Percentiles rank a stretch among this genome's conserved stretches.
Evolutionary conservation across 2,113 vertebrate species (phyloP).

Genomic region (Otocyon megalotis): DNA sequence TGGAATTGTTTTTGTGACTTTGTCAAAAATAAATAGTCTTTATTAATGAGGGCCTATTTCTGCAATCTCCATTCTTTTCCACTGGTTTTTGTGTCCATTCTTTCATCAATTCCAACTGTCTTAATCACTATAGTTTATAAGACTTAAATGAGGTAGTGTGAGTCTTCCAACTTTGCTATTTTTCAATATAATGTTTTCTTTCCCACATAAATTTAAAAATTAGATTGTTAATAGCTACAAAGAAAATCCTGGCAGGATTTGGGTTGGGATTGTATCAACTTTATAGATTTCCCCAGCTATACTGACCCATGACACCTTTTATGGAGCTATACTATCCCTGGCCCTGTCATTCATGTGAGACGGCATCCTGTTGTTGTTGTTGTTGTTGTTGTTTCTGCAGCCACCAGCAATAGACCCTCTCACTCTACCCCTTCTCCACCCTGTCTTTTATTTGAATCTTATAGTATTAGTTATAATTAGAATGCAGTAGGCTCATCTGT

Average conservation of each 20-base stretch:
- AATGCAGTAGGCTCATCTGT: not conserved
- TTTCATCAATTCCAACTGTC: not conserved
- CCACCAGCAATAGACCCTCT: accelerated
- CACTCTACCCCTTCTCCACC: accelerated
- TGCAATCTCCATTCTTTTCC: not conserved
- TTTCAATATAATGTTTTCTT: not conserved
- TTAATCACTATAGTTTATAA: not conserved
- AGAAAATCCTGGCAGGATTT: not conserved
- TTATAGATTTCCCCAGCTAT: not conserved
- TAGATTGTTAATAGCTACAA: not conserved
- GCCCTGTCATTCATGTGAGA: not conserved
- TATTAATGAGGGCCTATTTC: not conserved
- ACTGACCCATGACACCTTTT: not conserved
- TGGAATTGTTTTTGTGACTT: not conserved
- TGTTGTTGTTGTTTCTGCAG: not conserved
- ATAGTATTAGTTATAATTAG: not conserved
- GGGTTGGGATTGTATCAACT: not conserved
- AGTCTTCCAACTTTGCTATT: not conserved
- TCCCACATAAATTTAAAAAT: not conserved
- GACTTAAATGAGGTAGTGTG: not conserved
- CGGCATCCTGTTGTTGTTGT: no score
- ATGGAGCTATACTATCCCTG: not conserved
- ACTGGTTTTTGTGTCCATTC: not conserved
- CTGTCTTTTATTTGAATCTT: not conserved
- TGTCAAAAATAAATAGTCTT: not conserved